A percentile compares a stretch with the other conserved stretches of the same genome.
These are phyloP conservation scores for Poeciliopsis infans DNA, from an alignment of 2,797 vertebrate species.

Conservation along the genomic window DNA sequence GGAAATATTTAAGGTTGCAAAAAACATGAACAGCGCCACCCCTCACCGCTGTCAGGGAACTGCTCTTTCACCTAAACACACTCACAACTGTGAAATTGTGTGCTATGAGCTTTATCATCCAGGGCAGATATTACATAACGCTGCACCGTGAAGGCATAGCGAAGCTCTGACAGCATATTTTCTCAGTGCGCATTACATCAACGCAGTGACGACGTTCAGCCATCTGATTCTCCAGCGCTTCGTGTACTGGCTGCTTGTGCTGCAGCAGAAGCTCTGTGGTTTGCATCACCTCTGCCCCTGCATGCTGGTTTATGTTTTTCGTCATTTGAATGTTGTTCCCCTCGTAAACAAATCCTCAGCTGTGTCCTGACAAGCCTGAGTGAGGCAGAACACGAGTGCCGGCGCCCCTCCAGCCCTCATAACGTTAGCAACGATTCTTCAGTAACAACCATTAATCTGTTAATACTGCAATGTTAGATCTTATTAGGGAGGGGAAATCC, in stretches of 20 bases:
- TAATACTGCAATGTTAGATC: slow-evolving; percentile 59
- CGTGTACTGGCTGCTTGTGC: not conserved
- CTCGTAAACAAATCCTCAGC: not conserved
- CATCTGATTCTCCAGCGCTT: not conserved
- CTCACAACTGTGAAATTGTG: not conserved
- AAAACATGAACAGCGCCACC: not conserved
- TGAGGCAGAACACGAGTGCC: slow-evolving; percentile 7
- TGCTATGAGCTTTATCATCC: slow-evolving; percentile 8
- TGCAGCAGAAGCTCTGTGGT: slow-evolving; percentile 2
- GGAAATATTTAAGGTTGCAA: not conserved
- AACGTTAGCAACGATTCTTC: slow-evolving; percentile 46
- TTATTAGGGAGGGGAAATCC: slow-evolving; percentile 43
- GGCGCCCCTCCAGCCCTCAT: not conserved
- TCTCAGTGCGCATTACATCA: slow-evolving; percentile 6
- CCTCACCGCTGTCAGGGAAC: not conserved
- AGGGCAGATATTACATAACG: slow-evolving; percentile 31
- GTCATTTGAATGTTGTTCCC: not conserved
- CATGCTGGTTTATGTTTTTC: not conserved
- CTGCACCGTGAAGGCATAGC: slow-evolving; percentile 3
- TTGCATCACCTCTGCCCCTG: not conserved
- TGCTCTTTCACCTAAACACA: not conserved
- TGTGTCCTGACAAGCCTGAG: slow-evolving; percentile 4
- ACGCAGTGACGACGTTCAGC: not conserved
- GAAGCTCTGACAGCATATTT: slow-evolving; percentile 7
- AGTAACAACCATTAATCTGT: slow-evolving; percentile 48